Conservation (phyloP, 2,113 vertebrate genomes). For the Rhinopithecus roxellana region DNA sequence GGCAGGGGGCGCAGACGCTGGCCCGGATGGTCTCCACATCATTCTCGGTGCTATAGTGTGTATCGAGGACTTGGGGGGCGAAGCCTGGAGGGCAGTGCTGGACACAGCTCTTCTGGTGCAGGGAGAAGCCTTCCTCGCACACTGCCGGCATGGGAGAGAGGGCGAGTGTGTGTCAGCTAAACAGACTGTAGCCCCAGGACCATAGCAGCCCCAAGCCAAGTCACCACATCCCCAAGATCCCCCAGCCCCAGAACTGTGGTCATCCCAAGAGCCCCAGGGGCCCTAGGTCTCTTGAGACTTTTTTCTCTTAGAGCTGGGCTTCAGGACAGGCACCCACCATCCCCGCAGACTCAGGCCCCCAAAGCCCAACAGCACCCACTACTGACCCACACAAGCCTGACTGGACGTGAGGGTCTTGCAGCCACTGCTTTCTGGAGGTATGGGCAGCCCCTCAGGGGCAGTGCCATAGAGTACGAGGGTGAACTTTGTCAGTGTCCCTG, state of each 20-base stretch:
- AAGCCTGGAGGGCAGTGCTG: slow-evolving; percentile 92
- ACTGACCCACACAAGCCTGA: slow-evolving; percentile 98
- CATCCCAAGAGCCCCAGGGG: background rate
- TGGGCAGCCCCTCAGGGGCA: slow-evolving; percentile 86
- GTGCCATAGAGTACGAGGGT: slow-evolving; percentile 94
- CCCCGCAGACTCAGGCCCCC: background rate
- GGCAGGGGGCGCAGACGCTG: slow-evolving; percentile 93
- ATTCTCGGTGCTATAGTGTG: slow-evolving; percentile 90
- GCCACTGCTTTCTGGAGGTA: slow-evolving; percentile 92
- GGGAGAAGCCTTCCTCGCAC: slow-evolving; percentile 93
- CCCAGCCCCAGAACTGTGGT: fast-evolving
- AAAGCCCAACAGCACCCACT: background rate
- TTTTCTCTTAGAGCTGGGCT: background rate
- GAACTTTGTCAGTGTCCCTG: slow-evolving; percentile 95
- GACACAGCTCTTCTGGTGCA: slow-evolving; percentile 96
- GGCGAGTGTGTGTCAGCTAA: fast-evolving
- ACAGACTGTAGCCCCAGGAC: fast-evolving
- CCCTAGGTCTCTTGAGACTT: background rate
- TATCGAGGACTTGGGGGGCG: slow-evolving; percentile 84
- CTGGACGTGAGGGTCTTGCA: slow-evolving; percentile 95
- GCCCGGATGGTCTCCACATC: slow-evolving; percentile 90
- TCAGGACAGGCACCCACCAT: background rate
- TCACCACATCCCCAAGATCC: fast-evolving
- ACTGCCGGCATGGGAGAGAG: slow-evolving; percentile 81
- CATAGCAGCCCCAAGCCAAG: no score